Base-by-base conservation (phyloP, 2,888 invertebrate genomes). In the Oxystoma pomonae region DNA sequence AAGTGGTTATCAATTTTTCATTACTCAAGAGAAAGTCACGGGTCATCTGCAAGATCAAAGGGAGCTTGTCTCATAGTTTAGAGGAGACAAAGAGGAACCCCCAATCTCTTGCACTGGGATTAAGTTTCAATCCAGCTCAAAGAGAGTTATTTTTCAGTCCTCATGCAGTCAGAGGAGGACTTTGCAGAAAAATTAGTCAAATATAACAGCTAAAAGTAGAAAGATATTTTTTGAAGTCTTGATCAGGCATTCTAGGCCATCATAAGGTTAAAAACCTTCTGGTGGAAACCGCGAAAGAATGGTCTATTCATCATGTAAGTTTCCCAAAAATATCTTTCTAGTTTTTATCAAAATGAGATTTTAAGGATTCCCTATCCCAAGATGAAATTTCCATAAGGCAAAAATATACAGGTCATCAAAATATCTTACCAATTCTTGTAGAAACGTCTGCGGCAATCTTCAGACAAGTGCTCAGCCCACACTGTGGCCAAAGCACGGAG, bases 381-480 rank as follows among this genome's bases (percentile, higher is more conserved):
- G n/a, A n/a, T n/a, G n/a, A n/a, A n/a, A n/a, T n/a, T n/a, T n/a
- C n/a, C n/a, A n/a, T n/a, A n/a, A n/a, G n/a, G n/a, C n/a, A n/a
- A n/a, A n/a, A n/a, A 17, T 55, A 21, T 3, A 16, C 22, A 16
- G 7, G 9, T n/a, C n/a, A n/a, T n/a, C 17, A 22, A 67, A 70
- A 59, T 3, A 19, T 80, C 83, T 83, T 87, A 99, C 99, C 99
- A 99, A 85, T 99, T 99, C 87, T 98, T 99, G 87, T 99, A 99
- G 87, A 99, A 98, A 72, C 99, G 90, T 78, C 99, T 91, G 74
- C 94, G 90, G 82, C 98, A 98, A 79, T 99, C 99, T 81, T 99
- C 99, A 55, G 96, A 94, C 79, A 99, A 87, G 86, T 99, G 99
- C 82, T 98, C 98, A 58, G 99, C 98, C 94, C 96, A 99, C 60